Evolutionary conservation across 2,888 invertebrate species (phyloP), one percentile per base, ranked within the genome.

Genomic region (Callimorpha dominula): DNA sequence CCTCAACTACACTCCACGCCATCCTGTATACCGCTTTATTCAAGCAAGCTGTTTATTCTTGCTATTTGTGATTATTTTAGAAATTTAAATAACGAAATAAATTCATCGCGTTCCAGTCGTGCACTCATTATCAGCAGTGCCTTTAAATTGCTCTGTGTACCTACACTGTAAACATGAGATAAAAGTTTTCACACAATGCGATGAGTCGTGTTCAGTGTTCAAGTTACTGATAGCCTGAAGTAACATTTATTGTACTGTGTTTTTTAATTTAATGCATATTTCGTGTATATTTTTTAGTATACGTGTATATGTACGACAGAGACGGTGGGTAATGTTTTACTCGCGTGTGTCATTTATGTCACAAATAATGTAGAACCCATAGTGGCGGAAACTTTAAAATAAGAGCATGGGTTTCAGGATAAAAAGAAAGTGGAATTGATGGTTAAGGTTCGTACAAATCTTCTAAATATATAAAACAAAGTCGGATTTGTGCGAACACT

Each of bases 161-260:
- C 15, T 65, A 65, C 65, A 17, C 1, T 50, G 65, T 65, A 65
- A 50, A 50, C 65, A 65, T 17, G 50, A 40, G 65, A 65, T 65
- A 65, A 65, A 65, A 31, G 8, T 11, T 17, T 17, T 65, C 49
- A 60, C 60, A 60, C 60, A 65, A 65, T 17, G 40, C 40, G 65
- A 65, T 65, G 65, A 65, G 40, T 40, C 46, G 64, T 46, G 46
- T n/a, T 46, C 14, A 12, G 43, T 63, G 65, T 65, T 46, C 65
- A 31, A 20, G 14, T 65, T 14, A 65, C 46, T 20, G 20, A 65
- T 65, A 49, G 20, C 15, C 14, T 20, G 15, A 9, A 65, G 46
- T 65, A 31, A 31, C 8, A 65, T 17, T 15, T 31, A 15, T 50
- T 50, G 46, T 50, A 20, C 14, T 31, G 3, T 65, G 20, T 3